Conservation (phyloP, 2,113 vertebrate genomes). For the Platysteira castanea region DNA sequence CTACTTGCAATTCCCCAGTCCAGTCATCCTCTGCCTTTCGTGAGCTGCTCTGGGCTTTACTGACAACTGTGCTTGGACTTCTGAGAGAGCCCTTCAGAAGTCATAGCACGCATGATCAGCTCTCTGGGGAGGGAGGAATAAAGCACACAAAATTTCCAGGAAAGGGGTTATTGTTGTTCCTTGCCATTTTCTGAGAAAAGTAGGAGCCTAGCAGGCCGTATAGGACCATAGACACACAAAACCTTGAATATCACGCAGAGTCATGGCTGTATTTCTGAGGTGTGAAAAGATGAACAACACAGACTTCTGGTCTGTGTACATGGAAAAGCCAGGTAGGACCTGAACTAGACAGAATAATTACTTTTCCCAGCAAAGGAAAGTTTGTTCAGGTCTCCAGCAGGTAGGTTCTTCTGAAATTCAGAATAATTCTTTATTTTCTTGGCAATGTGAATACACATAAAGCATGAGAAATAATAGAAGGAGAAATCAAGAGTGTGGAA, state of each 20-base stretch:
- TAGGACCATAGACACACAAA: background rate
- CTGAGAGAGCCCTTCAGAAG: background rate
- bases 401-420: background rate
- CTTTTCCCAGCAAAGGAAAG: background rate
- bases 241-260: background rate
- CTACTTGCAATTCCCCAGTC: background rate
- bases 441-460: background rate
- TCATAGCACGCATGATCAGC: background rate
- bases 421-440: background rate
- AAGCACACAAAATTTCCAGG: background rate
- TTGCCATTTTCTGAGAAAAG: background rate
- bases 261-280: background rate
- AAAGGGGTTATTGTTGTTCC: background rate
- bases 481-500: background rate
- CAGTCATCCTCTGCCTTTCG: background rate
- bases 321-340: background rate
- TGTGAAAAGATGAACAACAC: background rate
- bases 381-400: background rate
- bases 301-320: background rate
- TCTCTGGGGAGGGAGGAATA: background rate
- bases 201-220: background rate
- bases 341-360: background rate
- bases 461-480: background rate
- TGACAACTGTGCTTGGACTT: background rate
- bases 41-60: background rate